Evolutionary conservation across 2,797 vertebrate species (phyloP).

Genomic region (Cryptoprocta ferox): DNA sequence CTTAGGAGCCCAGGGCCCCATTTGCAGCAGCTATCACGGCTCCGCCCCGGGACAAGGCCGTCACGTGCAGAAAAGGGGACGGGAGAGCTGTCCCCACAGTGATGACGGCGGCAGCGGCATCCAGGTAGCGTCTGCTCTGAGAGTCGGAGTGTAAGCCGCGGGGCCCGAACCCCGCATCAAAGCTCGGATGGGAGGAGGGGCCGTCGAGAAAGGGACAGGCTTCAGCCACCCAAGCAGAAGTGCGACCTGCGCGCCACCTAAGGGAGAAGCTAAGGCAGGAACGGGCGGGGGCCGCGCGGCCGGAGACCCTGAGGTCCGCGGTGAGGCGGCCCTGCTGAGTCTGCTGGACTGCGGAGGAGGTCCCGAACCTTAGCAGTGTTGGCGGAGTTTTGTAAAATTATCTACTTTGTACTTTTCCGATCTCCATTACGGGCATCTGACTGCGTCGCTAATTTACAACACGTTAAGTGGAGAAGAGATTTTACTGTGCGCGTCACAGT

Average conservation of each 20-base stretch:
- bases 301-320: background rate
- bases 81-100: no score
- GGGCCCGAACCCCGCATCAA: background rate
- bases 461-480: background rate
- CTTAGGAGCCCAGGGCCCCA: background rate
- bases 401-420: background rate
- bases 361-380: background rate
- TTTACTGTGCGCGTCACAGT: rapidly evolving
- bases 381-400: rapidly evolving
- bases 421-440: background rate
- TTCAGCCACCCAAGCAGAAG: background rate
- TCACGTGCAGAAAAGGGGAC: background rate
- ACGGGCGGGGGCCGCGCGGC: background rate
- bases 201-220: background rate
- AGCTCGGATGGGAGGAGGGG: background rate
- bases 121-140: background rate
- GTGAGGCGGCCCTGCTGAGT: background rate
- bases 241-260: background rate
- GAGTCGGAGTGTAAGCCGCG: no score
- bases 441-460: background rate
- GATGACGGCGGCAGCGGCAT: no score
- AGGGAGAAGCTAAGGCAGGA: background rate
- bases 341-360: no score
- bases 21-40: background rate
- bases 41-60: background rate